Evolutionary conservation across 1,140 invertebrate genomes (phyloP).

Genomic region (Drosophila serrata): DNA sequence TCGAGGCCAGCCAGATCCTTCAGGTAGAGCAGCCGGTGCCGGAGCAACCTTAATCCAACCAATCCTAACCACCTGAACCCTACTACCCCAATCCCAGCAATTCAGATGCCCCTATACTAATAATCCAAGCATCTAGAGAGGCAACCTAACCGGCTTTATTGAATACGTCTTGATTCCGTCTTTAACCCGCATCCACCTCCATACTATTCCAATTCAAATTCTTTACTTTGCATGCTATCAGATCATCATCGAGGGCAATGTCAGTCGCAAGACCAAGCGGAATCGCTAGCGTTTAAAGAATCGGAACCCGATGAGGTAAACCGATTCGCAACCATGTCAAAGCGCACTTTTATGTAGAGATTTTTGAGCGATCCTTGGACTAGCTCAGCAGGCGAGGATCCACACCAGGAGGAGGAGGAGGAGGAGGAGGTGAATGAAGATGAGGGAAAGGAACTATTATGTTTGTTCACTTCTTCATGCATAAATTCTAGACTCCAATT

Average conservation of each 20-base stretch:
- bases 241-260: conserved; percentile 85
- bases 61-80: conserved; percentile 34
- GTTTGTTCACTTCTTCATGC: conserved; percentile 24
- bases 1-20: conserved; percentile 84
- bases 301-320: conserved; percentile 84
- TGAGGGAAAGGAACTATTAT: neutral
- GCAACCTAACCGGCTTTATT: neutral
- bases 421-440: conserved; percentile 1
- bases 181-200: neutral
- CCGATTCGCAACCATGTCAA: conserved; percentile 72
- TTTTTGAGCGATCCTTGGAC: conserved; percentile 3
- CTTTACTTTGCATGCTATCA: conserved; percentile 45
- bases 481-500: conserved; percentile 45
- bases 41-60: conserved; percentile 19
- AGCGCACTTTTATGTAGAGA: conserved; percentile 37
- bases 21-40: conserved; percentile 59
- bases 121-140: neutral
- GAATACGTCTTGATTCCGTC: neutral
- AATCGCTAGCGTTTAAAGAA: conserved; percentile 85
- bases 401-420: neutral
- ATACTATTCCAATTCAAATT: conserved; percentile 35
- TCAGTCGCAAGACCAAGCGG: conserved; percentile 84
- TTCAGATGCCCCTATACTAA: conserved; percentile 48
- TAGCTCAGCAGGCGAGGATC: conserved; percentile 8
- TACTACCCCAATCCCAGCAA: conserved; percentile 43